Evolutionary conservation across 2,113 vertebrate species (phyloP).

Genomic region (Danio rerio): DNA sequence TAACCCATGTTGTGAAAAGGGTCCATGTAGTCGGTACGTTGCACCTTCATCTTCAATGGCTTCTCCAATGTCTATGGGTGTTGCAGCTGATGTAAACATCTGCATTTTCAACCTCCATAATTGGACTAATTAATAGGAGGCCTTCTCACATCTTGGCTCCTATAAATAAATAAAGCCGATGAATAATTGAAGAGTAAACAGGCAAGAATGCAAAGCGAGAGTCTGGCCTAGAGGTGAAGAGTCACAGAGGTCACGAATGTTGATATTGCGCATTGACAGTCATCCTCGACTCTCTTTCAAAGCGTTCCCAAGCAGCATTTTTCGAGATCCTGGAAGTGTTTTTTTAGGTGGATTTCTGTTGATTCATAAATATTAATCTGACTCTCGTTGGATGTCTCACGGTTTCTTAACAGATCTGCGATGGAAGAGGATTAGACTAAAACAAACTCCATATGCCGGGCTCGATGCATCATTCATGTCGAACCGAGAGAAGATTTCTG

Average conservation of each 20-base stretch:
- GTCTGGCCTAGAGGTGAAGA: conserved; percentile 6
- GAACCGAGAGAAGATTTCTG: conserved; percentile 38
- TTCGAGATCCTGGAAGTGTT: neutral
- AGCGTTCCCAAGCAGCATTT: neutral
- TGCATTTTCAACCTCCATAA: conserved; percentile 40
- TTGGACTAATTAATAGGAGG: conserved; percentile 51
- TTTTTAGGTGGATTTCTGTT: conserved; percentile 10
- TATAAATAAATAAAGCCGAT: conserved; percentile 58
- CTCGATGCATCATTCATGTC: conserved; percentile 29
- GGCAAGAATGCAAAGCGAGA: conserved; percentile 23
- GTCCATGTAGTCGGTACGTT: too few species aligned
- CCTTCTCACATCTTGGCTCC: conserved; percentile 34
- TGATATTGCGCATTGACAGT: conserved; percentile 7
- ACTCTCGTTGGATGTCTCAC: conserved; percentile 7
- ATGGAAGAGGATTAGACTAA: conserved; percentile 35
- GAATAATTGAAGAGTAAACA: conserved; percentile 56
- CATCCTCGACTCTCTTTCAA: neutral
- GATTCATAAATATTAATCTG: conserved; percentile 42
- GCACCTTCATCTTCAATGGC: neutral
- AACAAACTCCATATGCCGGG: conserved; percentile 42
- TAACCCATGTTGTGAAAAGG: too few species aligned
- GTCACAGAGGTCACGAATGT: conserved; percentile 3
- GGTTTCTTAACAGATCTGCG: conserved; percentile 28
- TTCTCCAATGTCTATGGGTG: neutral
- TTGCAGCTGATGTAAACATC: conserved; percentile 13